These are phyloP conservation scores for Sakesphorus luctuosus DNA, from an alignment of 2,113 vertebrate genomes.

Conservation along the genomic window DNA sequence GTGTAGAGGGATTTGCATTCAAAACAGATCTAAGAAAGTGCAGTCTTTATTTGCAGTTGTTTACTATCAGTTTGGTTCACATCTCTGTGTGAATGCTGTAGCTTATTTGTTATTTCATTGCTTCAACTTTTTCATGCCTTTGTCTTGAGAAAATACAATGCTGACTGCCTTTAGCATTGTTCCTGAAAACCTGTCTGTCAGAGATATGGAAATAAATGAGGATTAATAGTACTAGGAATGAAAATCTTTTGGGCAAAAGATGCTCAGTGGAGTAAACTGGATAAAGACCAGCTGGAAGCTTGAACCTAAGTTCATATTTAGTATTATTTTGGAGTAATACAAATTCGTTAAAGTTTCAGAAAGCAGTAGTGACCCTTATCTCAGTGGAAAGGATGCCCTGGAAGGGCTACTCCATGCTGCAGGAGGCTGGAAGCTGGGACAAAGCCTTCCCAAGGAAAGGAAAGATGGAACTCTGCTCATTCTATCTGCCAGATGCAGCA, in stretches of 20 bases:
- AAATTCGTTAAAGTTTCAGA: background rate
- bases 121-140: background rate
- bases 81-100: background rate
- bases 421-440: background rate
- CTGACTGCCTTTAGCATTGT: background rate
- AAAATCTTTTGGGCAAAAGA: background rate
- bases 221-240: background rate
- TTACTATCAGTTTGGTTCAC: background rate
- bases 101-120: background rate
- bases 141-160: background rate
- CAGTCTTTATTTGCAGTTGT: background rate
- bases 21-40: background rate
- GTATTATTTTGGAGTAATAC: background rate
- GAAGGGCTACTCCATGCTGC: background rate
- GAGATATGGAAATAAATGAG: background rate
- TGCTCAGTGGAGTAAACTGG: background rate
- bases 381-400: background rate
- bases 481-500: background rate
- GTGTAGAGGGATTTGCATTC: background rate
- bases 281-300: conserved; percentile 1
- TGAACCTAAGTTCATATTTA: background rate
- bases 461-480: background rate
- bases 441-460: background rate
- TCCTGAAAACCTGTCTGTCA: background rate
- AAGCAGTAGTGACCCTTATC: background rate